phyloP scores from a whole-genome alignment of 2,888 invertebrate species.

The Schrankia costaestrigalis region DNA sequence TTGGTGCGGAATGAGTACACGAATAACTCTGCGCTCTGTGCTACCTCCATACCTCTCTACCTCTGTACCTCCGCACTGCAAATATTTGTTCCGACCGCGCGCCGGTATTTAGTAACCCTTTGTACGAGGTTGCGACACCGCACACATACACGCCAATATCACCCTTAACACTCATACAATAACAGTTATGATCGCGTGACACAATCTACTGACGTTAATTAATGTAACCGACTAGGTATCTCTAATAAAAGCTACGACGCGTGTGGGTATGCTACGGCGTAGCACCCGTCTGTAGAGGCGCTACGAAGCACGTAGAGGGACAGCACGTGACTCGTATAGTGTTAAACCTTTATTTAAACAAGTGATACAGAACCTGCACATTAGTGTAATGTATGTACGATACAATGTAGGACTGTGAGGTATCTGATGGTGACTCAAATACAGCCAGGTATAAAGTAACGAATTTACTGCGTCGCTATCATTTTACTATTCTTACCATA shows the following conservation, averaged over 20 bases:
- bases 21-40: constrained; percentile 17
- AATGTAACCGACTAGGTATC: constrained; percentile 18
- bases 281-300: neutral
- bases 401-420: no score
- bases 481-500: no score
- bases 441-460: no score
- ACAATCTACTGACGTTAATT: constrained; percentile 18
- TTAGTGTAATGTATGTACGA: no score
- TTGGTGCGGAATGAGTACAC: constrained; percentile 14
- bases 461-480: no score
- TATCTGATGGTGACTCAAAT: no score
- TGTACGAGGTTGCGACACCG: constrained; percentile 11
- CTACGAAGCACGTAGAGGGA: neutral
- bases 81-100: constrained; percentile 21
- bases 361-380: no score
- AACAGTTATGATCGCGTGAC: constrained; percentile 2
- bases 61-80: constrained; percentile 16
- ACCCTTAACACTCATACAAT: neutral
- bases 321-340: neutral
- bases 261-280: constrained; percentile 5
- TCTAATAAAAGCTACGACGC: constrained; percentile 20
- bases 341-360: neutral
- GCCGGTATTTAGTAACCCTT: constrained; percentile 17
- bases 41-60: no score
- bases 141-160: neutral